phyloP scores from a whole-genome alignment of 2,888 invertebrate genomes.

The Cynaeus angustus region DNA sequence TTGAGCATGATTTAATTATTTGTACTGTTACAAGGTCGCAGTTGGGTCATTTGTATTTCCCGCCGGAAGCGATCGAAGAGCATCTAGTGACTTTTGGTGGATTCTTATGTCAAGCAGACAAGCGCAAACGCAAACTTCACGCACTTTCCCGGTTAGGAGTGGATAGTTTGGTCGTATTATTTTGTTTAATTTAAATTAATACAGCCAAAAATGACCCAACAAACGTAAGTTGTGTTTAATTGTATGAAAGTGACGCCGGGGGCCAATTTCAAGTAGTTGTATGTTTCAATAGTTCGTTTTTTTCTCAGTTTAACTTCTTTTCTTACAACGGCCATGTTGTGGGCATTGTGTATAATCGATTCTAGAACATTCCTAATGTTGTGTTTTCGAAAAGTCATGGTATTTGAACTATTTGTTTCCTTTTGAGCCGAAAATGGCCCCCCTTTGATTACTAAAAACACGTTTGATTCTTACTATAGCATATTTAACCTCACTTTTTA shows the following conservation, averaged over 20 bases:
- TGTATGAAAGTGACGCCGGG: background rate
- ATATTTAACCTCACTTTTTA: conserved; percentile 64
- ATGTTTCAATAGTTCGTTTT: conserved; percentile 12
- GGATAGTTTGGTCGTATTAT: conserved; percentile 48
- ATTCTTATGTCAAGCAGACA: conserved; percentile 19
- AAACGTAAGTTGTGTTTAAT: conserved; percentile 59
- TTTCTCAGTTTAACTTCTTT: conserved; percentile 17
- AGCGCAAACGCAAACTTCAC: conserved; percentile 53
- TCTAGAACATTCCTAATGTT: conserved; percentile 62
- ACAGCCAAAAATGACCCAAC: conserved; percentile 62
- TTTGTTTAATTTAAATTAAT: conserved; percentile 52
- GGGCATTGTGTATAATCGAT: conserved; percentile 61
- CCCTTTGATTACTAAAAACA: background rate
- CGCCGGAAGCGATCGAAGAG: background rate
- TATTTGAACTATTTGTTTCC: background rate
- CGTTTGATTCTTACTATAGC: background rate
- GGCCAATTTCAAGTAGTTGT: background rate
- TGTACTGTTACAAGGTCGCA: too few relatives aligned
- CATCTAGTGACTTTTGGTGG: conserved; percentile 39
- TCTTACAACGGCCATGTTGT: conserved; percentile 65
- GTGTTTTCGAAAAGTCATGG: background rate
- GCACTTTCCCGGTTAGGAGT: conserved; percentile 53
- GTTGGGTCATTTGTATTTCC: conserved; percentile 9
- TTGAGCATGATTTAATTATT: too few relatives aligned
- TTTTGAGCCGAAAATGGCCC: background rate